Evolutionary conservation across 2,113 vertebrate species (phyloP), one percentile per base, ranked within the genome.

Genomic region (Hemibagrus wyckioides): DNA sequence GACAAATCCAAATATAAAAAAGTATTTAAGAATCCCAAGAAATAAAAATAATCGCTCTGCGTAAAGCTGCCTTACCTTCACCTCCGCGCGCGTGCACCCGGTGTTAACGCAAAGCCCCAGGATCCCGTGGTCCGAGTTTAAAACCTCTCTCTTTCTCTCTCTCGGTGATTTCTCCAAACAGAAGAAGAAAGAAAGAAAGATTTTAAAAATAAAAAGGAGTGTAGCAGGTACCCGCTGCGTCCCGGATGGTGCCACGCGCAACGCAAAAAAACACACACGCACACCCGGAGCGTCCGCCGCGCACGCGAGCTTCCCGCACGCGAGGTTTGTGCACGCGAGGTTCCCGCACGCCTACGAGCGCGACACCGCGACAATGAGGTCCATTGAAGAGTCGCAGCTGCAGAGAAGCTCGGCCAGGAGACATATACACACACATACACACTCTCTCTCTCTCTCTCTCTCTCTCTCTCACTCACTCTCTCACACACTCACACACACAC

Each of bases 351-450:
- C 52, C 88, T 89, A 89, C 79, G 84, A 79, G 82, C 86, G 44
- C 86, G 82, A 67, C 86, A 79, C 84, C 85, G 84, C 89, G 85
- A 89, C 91, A 91, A 92, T 90, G 54, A 14, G 89, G 79, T 90
- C 90, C 89, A 63, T 86, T 89, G 91, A 92, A 77, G 89, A 92
- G 87, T 84, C 90, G 84, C 90, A 90, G 86, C 85, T 89, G 86
- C 81, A 90, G 87, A 82, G 54, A 33, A 85, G 84, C 41, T 89
- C 82, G 52, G 83, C 87, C 41, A 88, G 83, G 80, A 84, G 44
- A 87, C 88, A 83, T 86, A 54, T 23, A 80, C 44, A 77, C 48
- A 11, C 52, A n/a, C 57, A 36, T 36, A 41, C 80, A 0, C 59
- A 9, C 25, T 1, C 25, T 4, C n/a, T n/a, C n/a, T n/a, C n/a